Conservation (phyloP, 2,888 invertebrate genomes). For the Phytoseiulus persimilis region DNA sequence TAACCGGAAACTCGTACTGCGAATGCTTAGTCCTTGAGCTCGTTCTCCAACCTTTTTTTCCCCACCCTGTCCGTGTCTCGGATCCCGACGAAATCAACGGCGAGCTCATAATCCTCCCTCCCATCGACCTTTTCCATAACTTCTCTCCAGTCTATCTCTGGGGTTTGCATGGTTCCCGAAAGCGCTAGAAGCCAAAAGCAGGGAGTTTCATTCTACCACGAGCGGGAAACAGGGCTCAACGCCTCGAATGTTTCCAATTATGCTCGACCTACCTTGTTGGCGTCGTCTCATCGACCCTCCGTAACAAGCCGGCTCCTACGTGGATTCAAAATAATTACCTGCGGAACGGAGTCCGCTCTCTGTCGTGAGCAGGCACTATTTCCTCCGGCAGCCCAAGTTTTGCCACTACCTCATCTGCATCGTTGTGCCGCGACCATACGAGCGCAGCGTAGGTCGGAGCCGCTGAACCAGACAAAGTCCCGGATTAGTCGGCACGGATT, state of each 20-base stretch:
- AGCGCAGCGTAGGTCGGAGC: not conserved
- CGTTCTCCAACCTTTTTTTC: too few species aligned
- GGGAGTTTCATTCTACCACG: not conserved
- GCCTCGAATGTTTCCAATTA: not conserved
- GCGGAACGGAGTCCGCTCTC: not conserved
- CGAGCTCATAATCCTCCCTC: too few species aligned
- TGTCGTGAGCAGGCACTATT: too few species aligned
- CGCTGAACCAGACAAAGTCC: not conserved
- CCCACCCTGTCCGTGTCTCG: too few species aligned
- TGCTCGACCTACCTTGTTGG: not conserved
- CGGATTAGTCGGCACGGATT: not conserved
- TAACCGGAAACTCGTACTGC: too few species aligned
- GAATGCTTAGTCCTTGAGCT: too few species aligned
- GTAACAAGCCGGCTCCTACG: not conserved
- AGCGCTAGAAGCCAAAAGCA: not conserved
- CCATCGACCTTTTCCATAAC: too few species aligned
- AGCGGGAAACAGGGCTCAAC: not conserved
- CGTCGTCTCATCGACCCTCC: not conserved
- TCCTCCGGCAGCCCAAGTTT: not conserved
- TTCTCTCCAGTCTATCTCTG: too few species aligned
- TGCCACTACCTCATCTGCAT: not conserved
- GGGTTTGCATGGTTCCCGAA: too few species aligned
- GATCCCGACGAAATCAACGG: too few species aligned
- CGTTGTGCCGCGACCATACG: not conserved
- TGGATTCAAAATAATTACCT: not conserved